A percentile compares a stretch with the other conserved stretches of the same genome.
phyloP scores from a whole-genome alignment of 2,888 invertebrate genomes.

The Stenurella melanura region DNA sequence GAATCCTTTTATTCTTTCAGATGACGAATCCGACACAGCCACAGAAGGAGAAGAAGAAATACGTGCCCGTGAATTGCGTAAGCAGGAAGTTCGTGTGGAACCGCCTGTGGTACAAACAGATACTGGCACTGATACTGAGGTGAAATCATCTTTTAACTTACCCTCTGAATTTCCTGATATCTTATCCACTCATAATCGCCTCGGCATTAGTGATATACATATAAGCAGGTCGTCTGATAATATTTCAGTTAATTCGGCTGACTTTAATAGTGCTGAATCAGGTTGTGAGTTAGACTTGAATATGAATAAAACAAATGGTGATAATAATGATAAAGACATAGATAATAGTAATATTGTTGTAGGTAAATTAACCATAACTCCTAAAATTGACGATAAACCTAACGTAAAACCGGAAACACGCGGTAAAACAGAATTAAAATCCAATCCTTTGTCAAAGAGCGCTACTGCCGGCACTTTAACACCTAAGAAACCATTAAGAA shows the following conservation, averaged over 20 bases:
- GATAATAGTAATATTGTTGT: constrained; percentile 54
- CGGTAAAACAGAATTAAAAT: constrained; percentile 42
- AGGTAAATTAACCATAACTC: constrained; percentile 57
- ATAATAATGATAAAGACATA: constrained; percentile 15
- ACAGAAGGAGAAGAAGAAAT: constrained; percentile 84
- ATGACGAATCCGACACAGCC: constrained; percentile 82
- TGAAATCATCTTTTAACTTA: constrained; percentile 69
- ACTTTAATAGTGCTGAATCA: constrained; percentile 71
- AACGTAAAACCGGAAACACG: constrained; percentile 33
- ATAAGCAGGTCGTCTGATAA: constrained; percentile 67
- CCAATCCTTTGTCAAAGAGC: constrained; percentile 59
- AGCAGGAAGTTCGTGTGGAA: constrained; percentile 81
- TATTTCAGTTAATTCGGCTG: constrained; percentile 65
- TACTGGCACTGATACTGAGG: constrained; percentile 83
- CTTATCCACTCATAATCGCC: constrained; percentile 49
- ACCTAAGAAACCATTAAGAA: constrained; percentile 60
- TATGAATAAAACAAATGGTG: constrained; percentile 56
- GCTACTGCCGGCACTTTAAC: constrained; percentile 58
- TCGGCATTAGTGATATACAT: constrained; percentile 46
- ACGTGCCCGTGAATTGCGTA: constrained; percentile 80
- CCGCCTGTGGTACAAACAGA: constrained; percentile 80
- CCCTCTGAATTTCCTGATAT: constrained; percentile 50
- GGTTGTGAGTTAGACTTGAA: constrained; percentile 64
- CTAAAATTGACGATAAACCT: constrained; percentile 31
- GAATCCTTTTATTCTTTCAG: constrained; percentile 69